Base-by-base conservation (phyloP, 2,797 vertebrate species). In the Trachurus trachurus region DNA sequence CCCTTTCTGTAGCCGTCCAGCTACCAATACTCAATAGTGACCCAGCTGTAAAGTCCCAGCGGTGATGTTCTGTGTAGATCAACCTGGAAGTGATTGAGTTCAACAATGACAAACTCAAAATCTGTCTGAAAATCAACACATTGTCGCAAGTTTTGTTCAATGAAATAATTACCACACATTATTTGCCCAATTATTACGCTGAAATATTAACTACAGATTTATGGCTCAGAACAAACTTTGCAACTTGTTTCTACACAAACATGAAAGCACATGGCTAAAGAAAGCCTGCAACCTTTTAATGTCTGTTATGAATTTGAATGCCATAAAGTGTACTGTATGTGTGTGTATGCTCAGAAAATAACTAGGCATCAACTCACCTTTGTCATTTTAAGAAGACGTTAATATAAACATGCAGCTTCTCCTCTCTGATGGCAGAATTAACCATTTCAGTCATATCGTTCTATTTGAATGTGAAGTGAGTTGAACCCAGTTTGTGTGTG, bases 381-480 rank as follows among this genome's bases (percentile, higher is more conserved):
- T 13, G 16, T 37, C 9, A 13, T 61, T 52, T 61, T 57, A 16
- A 37, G 26, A 47, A 15, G 8, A 31, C 17, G 39, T n/a, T 42
- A 21, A 49, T 39, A 50, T 22, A 52, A 47, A 39, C 16, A 3
- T n/a, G 62, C 61, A 63, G 29, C 52, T 6, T 57, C 16, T 44
- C 7, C 40, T 7, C 40, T 7, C 37, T 19, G 29, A 29, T 44
- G 63, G 42, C 45, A 73, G 44, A 40, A 50, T 57, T 2, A 39
- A 50, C 37, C 22, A 7, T 37, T 44, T 71, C 40, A 56, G 29
- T 47, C 16, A 54, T 11, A 12, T 47, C 11, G n/a, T 22, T 74
- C 10, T 44, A 47, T 67, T 19, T 26, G 39, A 60, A 49, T 53
- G 58, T 68, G 21, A 72, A 40, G 63, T 60, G 21, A 37, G 62